A percentile compares a stretch with the other conserved stretches of the same genome.
These are phyloP conservation scores for Rattus norvegicus DNA, from an alignment of 2,113 vertebrate genomes.

Conservation along the genomic window GRCr8 NC_086021.1:115001501-115002000, in stretches of 20 bases:
- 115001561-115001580: background rate
- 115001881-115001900: background rate
- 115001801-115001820: background rate
- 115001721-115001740: background rate
- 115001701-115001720: background rate
- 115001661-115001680: background rate
- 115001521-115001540: background rate
- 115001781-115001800: background rate
- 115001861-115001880: background rate
- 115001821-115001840: background rate
- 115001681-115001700: background rate
- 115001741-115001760: background rate
- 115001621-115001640: background rate
- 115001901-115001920: conserved; percentile 9
- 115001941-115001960: conserved; percentile 42
- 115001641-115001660: background rate
- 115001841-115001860: background rate
- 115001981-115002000: conserved; percentile 22
- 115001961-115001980: conserved; percentile 46
- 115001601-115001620: background rate
- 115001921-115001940: conserved; percentile 26
- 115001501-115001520: background rate
- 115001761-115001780: background rate
- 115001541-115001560: background rate
- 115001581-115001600: background rate